Evolutionary conservation across 2,888 invertebrate genomes (phyloP), one percentile per base, ranked within the genome.

Genomic region (Ectemnius cavifrons): DNA sequence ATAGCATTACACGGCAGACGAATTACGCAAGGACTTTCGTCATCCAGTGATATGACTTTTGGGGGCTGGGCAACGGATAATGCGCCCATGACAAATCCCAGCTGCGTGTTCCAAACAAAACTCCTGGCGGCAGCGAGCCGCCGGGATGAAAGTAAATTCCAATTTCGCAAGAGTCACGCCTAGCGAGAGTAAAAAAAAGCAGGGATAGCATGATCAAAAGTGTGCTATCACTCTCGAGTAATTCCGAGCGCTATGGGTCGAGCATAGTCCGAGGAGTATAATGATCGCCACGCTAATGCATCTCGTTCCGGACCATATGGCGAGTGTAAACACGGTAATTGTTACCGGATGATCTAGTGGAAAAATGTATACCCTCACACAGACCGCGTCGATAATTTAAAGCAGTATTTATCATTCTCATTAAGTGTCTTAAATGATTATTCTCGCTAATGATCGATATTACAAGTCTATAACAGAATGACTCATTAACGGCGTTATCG

Each of bases 21-120:
- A 72, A 23, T 80, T 77, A 74, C 67, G 75, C 62, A 77, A 79
- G 74, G 27, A 16, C 65, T 79, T 73, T 71, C 77, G 68, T 69
- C 72, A 75, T 61, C 37, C 52, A 57, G 20, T 58, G 49, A 69
- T 59, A 56, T 64, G 49, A 68, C 61, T 67, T 52, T 74, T 65
- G 37, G 57, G 1, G 37, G 37, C 37, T 11, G 37, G 4, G 37
- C 37, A 11, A 1, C 1, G 37, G 11, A 13, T 28, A 16, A 5
- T 8, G 23, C 28, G 27, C n/a, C 5, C 47, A 28, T 61, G 46
- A 57, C 57, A 57, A 62, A 49, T 64, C 63, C 49, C 65, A 23
- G 56, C 37, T 8, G 37, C 49, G 37, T 11, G 52, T 62, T 47
- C 20, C 23, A 49, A n/a, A 16, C 11, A 18, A 11, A 37, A 52